Conservation (phyloP, 2,888 invertebrate genomes). For the Sphaerophoria rueppellii region DNA sequence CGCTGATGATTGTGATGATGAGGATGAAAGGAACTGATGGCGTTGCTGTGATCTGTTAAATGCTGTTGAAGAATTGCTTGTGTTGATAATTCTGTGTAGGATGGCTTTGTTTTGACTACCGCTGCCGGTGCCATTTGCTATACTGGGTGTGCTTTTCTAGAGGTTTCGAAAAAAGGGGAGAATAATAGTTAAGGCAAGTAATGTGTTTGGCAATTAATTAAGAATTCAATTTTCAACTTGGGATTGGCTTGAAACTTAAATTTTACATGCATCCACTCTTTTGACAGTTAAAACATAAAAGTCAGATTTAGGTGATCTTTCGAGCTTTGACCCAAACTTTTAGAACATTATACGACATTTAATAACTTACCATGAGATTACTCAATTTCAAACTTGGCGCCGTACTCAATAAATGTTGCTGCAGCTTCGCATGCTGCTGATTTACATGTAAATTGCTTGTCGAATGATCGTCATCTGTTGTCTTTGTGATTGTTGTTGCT, state of each 20-base stretch:
- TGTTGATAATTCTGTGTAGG: slow-evolving; percentile 44
- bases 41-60: slow-evolving; percentile 46
- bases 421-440: slow-evolving; percentile 54
- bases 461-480: slow-evolving; percentile 57
- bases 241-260: slow-evolving; percentile 12
- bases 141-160: slow-evolving; percentile 65
- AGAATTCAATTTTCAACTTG: slow-evolving; percentile 1
- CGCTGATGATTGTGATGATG: slow-evolving; percentile 8
- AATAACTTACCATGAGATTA: slow-evolving; percentile 81
- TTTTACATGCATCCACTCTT: no score
- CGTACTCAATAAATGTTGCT: slow-evolving; percentile 78
- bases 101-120: slow-evolving; percentile 59
- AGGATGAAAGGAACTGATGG: slow-evolving; percentile 52
- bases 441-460: slow-evolving; percentile 65
- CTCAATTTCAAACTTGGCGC: slow-evolving; percentile 82
- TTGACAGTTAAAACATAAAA: no score
- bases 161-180: not conserved
- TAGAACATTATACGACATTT: not conserved
- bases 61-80: slow-evolving; percentile 25
- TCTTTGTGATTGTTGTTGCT: not conserved
- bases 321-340: no score
- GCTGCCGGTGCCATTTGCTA: slow-evolving; percentile 59
- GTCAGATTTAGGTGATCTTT: no score
- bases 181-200: not conserved
- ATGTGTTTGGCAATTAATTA: slow-evolving; percentile 17